Base-by-base conservation (phyloP, 1,140 invertebrate species). In the Cyclargus thomasi region DNA sequence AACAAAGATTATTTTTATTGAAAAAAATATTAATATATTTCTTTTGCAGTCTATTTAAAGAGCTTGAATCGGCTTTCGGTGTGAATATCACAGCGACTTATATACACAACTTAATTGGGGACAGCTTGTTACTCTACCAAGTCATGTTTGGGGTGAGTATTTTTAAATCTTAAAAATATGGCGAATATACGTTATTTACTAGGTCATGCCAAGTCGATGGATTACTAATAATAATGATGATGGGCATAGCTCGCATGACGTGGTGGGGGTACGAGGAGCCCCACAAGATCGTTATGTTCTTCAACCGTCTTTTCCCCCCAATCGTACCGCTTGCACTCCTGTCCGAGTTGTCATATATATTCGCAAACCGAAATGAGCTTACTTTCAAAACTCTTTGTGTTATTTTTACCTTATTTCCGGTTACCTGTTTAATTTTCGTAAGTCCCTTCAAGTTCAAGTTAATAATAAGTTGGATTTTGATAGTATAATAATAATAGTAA, bases 101-200 rank as follows among this genome's bases (percentile, higher is more conserved):
- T 68, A 66, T 76, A 7, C 76, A 83, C 65, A 84, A 81, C 67
- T 74, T 82, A 55, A 62, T 84, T n/a, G 75, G 75, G 3, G 80
- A 84, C 62, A 84, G 82, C 63, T 55, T 84, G 22, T 65, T 82
- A 22, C 63, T 84, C 14, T 84, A 81, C 62, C 72, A 81, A 71
- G 63, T 79, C n/a, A 76, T 81, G 74, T 75, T 78, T 67, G 78
- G 74, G 69, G 77, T 78, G 69, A 72, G 68, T 65, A 23, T 47
- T 47, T 47, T 47, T 14, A 47, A 47, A 0, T 11, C 14, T 47
- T 47, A 1, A 14, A 2, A 14, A 7, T 23, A n/a, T n/a, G n/a
- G 23, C 23, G 23, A 5, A 4, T 8, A 4, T 7, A 7, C 29
- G 29, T 29, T 7, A 29, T 6, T 29, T 7, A 29, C 8, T 29